Base-by-base conservation (phyloP, 2,888 invertebrate species). In the Hedychridium roseum region DNA sequence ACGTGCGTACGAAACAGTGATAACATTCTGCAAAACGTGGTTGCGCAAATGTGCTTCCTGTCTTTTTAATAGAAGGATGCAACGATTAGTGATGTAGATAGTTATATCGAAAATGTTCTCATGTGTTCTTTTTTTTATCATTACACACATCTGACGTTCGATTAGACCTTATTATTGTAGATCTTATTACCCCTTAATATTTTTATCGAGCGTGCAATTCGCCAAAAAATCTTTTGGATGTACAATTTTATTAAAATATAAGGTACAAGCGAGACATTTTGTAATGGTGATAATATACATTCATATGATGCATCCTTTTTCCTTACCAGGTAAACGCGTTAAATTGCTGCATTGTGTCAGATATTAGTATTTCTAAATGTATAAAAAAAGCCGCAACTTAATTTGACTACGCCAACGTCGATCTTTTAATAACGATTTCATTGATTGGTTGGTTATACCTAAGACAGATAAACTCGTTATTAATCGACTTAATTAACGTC, bases 1-100 rank as follows among this genome's bases (percentile, higher is more conserved):
- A 66, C 55, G 63, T 66, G 63, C 64, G 64, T 64, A 66, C 57
- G 68, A 68, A 55, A 66, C 60, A 53, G 55, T 58, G 57, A 62
- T 47, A 58, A 54, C 50, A 57, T 64, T 59, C 41, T 54, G 48
- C 27, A 53, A 64, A 47, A 50, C 40, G 56, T 51, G 57, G 62
- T 60, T 57, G 56, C 54, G 64, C 60, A 61, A 58, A 61, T 50
- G 68, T 69, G 64, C 64, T 71, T 70, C 66, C 71, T 69, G 50
- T 60, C 56, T 66, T 64, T 50, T 47, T 49, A 50, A 57, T 50
- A 49, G 53, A 44, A 48, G 50, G 42, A 46, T 32, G 56, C 50
- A 54, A 54, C 50, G 45, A 43, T 64, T 50, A 55, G 50, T 46
- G 46, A 56, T 55, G 54, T 57, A 63, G 47, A 49, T 57, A 58